Percentiles rank a stretch among this genome's conserved stretches.
phyloP scores from a whole-genome alignment of 2,888 invertebrate genomes.

The Pristionchus entomophagus region DNA sequence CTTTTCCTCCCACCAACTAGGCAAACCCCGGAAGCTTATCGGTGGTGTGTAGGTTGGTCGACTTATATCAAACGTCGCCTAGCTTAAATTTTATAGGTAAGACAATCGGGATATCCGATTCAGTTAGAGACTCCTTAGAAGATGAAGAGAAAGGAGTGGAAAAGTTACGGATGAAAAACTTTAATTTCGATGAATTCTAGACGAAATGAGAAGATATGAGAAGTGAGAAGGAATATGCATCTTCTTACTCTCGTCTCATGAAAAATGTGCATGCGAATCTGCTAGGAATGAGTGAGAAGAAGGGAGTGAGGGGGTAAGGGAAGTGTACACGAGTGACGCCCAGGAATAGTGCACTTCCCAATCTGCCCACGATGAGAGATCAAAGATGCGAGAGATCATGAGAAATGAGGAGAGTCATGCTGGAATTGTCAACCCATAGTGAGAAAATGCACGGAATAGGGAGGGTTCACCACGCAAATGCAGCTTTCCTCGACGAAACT shows the following conservation, averaged over 20 bases:
- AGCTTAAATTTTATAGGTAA: not conserved
- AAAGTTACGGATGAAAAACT: not conserved
- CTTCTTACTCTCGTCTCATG: not conserved
- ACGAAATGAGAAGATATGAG: not conserved
- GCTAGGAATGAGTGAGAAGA: conserved; percentile 9
- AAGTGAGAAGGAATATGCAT: conserved; percentile 16
- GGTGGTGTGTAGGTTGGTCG: not conserved
- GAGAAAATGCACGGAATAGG: no score
- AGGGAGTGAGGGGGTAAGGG: not conserved
- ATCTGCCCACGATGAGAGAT: not conserved
- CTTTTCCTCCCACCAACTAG: not conserved
- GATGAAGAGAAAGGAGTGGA: not conserved
- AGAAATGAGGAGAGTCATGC: not conserved
- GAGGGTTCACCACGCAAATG: no score
- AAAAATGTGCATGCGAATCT: conserved; percentile 37
- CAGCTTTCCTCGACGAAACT: not conserved
- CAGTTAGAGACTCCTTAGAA: not conserved
- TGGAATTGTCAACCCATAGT: no score
- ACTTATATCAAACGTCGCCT: not conserved
- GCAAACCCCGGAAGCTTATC: not conserved
- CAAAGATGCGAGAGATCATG: not conserved
- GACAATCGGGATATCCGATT: not conserved
- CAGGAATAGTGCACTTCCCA: not conserved
- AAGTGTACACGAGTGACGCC: not conserved
- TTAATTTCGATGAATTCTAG: conserved; percentile 3